Base-by-base conservation (phyloP, 2,113 vertebrate genomes). In the Chloropsis hardwickii region DNA sequence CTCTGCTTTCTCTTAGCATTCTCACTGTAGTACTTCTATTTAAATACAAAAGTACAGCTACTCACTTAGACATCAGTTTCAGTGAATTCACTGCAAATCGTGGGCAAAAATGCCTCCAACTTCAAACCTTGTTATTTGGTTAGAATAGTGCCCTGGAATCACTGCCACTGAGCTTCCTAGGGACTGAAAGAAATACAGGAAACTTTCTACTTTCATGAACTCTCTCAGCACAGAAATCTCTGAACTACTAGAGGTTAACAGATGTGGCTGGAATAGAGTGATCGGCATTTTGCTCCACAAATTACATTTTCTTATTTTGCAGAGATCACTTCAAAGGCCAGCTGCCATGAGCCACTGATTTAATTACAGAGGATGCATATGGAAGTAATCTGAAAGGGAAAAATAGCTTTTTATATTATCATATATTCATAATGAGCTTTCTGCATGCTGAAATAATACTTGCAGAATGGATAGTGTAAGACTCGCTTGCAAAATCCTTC, bases 301-400 rank as follows among this genome's bases (percentile, higher is more conserved):
- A 74, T 84, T 85, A 81, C 86, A 58, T 93, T 92, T 94, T 65
- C 69, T 64, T 88, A 9, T 73, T 97, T 73, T 82, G 56, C 81
- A 93, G 81, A 90, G 69, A 61, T 94, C 62, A 79, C 73, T 93
- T 96, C 91, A 95, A 95, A 96, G 82, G 50, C 71, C 66, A 78
- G 56, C 85, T 92, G 90, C 77, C 64, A 64, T 65, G 67, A 95
- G 42, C 86, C 88, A 66, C 76, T 86, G 90, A 92, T 86, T 81
- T 84, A 91, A 91, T 93, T 95, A 81, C 29, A 84, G 58, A 51
- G 44, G 77, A 95, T 93, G 45, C 95, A 97, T 76, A 91, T 89
- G 94, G 95, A 97, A 97, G 91, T 81, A 81, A 97, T 97, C 93
- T 94, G 29, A 85, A 84, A 91, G 76, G 88, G 61, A 94, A 66